Evolutionary conservation across 2,113 vertebrate genomes (phyloP).

Genomic region (Neofelis nebulosa): DNA sequence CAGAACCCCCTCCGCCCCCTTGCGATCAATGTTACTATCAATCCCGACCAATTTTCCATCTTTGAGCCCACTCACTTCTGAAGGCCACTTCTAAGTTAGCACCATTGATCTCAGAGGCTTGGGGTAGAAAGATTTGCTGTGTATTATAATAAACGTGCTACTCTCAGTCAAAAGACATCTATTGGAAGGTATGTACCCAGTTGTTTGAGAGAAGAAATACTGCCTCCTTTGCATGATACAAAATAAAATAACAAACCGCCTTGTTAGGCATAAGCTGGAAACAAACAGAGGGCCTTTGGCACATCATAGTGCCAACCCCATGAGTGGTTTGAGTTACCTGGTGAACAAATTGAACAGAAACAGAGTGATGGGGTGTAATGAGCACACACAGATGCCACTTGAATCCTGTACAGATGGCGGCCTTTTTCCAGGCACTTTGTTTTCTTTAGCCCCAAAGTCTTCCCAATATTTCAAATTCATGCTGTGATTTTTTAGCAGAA

Average conservation of each 20-base stretch:
- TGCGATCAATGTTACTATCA: fast-evolving
- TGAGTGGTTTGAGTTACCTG: constrained; percentile 49
- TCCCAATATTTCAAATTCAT: constrained; percentile 56
- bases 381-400: constrained; percentile 25
- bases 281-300: neutral
- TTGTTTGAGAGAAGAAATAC: neutral
- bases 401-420: constrained; percentile 47
- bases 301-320: neutral
- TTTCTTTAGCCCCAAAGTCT: constrained; percentile 51
- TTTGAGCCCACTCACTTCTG: neutral
- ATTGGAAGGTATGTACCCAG: neutral
- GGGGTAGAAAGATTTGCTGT: neutral
- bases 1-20: neutral
- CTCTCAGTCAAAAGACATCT: neutral
- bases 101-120: neutral
- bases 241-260: neutral
- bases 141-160: neutral
- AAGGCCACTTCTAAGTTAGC: neutral
- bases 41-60: neutral
- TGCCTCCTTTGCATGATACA: neutral
- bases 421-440: constrained; percentile 50
- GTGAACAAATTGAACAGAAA: constrained; percentile 49
- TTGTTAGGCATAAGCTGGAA: neutral
- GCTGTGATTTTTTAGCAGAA: constrained; percentile 63
- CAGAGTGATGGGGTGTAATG: neutral